Base-by-base conservation (phyloP, 2,797 vertebrate species). In the Xyrichtys novacula region DNA sequence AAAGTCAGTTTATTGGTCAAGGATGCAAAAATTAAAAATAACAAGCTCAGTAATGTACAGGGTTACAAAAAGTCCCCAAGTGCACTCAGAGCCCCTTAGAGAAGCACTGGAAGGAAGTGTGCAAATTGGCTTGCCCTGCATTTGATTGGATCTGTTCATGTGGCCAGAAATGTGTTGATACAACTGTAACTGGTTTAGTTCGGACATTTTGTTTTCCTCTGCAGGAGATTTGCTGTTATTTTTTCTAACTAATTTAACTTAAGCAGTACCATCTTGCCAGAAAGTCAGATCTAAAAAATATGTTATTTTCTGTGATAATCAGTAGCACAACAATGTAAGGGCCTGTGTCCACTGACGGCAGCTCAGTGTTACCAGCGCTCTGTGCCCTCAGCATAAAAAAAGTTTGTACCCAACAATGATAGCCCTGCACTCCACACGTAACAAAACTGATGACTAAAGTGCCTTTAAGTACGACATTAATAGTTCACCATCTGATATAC, bases 401-500 rank as follows among this genome's bases (percentile, higher is more conserved):
- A 42, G 38, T 44, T 48, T n/a, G 44, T 40, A 19, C 11, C 26
- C 74, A 55, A 22, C 28, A 23, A 43, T 58, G 39, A 57, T 38
- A 63, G 6, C 19, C 42, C 23, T 59, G 20, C 52, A 29, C 44
- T 49, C 23, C 49, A 23, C 34, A n/a, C 44, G n/a, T 16, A 20
- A 43, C 47, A n/a, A 32, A 43, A 39, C 55, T 56, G 49, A 68
- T 19, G 25, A 20, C 39, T n/a, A n/a, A 88, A 84, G 82, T 88
- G 84, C 89, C 84, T 88, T 88, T 83, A 64, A 75, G 64, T 58
- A 39, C 56, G 73, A 65, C 46, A 40, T 44, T 66, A 26, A 65
- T 56, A 11, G 26, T 49, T 55, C 75, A 73, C 36, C 56, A 52
- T 59, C 39, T 40, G 68, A 47, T 39, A 61, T 55, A 23, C 26